These are phyloP conservation scores for Antechinus flavipes DNA, from an alignment of 2,113 vertebrate genomes.

Conservation along the genomic window DNA sequence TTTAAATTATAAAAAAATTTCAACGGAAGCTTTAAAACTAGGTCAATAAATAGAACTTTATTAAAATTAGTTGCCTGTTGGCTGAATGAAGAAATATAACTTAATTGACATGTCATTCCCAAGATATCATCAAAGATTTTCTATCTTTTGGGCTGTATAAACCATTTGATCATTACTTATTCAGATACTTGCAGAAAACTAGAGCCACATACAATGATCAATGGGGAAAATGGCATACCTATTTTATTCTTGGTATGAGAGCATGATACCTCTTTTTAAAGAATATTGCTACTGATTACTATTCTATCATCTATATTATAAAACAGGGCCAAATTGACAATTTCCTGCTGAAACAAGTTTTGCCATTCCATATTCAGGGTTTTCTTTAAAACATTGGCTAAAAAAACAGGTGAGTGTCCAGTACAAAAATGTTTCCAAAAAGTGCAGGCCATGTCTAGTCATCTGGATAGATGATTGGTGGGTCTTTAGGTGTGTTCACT, in stretches of 20 bases:
- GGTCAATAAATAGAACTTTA: background rate
- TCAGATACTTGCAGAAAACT: background rate
- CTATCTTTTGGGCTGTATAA: background rate
- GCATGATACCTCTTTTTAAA: background rate
- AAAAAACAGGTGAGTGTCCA: background rate
- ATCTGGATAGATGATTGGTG: background rate
- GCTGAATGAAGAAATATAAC: conserved; percentile 16
- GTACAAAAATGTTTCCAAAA: background rate
- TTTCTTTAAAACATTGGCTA: background rate
- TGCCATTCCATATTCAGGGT: background rate
- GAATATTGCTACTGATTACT: background rate
- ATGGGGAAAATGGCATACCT: background rate
- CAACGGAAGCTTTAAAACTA: background rate
- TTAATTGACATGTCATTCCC: conserved; percentile 13
- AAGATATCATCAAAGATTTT: background rate
- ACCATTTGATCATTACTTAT: background rate
- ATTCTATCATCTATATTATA: background rate
- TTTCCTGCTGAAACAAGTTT: background rate
- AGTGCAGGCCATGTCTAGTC: background rate
- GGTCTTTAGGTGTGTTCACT: background rate
- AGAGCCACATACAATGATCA: background rate
- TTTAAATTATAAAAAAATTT: background rate
- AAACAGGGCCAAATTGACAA: background rate
- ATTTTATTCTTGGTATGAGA: background rate
- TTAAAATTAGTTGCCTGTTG: conserved; percentile 26